Conservation (phyloP, 2,113 vertebrate genomes). For the Phoxinus phoxinus region DNA sequence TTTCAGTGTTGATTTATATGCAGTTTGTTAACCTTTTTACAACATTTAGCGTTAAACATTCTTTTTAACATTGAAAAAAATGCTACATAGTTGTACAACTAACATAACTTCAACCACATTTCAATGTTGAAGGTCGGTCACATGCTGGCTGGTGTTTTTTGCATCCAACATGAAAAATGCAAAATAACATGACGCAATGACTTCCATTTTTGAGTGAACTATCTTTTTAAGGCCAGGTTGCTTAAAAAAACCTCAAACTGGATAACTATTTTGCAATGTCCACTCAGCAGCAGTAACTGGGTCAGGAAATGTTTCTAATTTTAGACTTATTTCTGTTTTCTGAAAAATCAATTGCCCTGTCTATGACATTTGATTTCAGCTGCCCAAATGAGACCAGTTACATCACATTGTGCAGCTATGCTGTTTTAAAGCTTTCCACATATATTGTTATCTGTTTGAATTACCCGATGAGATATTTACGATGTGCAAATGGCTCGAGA, state of each 20-base stretch:
- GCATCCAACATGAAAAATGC: no score
- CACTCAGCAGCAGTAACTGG: neutral
- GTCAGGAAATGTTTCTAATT: slow-evolving; percentile 9
- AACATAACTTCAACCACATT: neutral
- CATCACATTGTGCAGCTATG: neutral
- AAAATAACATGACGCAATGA: no score
- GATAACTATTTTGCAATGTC: neutral
- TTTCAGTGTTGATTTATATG: no score
- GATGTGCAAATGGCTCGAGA: slow-evolving; percentile 43
- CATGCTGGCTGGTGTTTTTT: no score
- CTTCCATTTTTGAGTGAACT: neutral
- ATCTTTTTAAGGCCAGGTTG: neutral
- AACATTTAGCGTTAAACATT: no score
- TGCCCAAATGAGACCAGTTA: neutral
- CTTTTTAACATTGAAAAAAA: neutral
- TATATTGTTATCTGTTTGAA: neutral
- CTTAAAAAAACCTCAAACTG: neutral
- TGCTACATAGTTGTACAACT: neutral
- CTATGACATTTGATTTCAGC: neutral
- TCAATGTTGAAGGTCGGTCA: no score
- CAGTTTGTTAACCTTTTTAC: no score
- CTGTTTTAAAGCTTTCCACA: neutral
- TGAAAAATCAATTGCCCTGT: slow-evolving; percentile 8
- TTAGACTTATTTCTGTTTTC: neutral
- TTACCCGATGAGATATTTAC: slow-evolving; percentile 53